Percentiles rank a stretch among this genome's conserved stretches.
Conservation (phyloP, 1,140 invertebrate species). For the Carposina sasakii region DNA sequence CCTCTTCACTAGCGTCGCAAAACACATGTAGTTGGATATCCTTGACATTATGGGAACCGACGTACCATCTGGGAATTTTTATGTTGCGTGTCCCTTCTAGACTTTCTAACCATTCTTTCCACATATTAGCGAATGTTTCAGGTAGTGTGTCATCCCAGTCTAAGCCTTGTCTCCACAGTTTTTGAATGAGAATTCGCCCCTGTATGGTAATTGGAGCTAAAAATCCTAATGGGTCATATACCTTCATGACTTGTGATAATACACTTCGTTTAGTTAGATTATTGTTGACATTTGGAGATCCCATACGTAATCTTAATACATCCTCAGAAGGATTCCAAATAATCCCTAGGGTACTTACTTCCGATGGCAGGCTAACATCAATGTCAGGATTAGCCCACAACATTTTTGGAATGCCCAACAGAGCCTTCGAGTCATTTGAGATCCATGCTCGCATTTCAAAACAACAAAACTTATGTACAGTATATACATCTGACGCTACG, state of each 20-base stretch:
- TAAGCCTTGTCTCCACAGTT: slow-evolving; percentile 24
- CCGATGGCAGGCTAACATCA: neutral
- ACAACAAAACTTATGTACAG: slow-evolving; percentile 20
- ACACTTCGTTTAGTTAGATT: slow-evolving; percentile 19
- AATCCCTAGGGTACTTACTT: slow-evolving; percentile 7
- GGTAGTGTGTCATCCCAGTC: slow-evolving; percentile 27
- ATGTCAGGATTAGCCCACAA: neutral
- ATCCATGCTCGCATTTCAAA: slow-evolving; percentile 28
- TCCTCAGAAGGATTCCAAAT: slow-evolving; percentile 7
- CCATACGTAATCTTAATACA: slow-evolving; percentile 1
- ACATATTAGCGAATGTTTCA: neutral
- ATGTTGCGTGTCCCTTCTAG: neutral
- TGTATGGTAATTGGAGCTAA: slow-evolving; percentile 27
- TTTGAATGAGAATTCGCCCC: slow-evolving; percentile 28
- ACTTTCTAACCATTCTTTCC: neutral
- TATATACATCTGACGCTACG: slow-evolving; percentile 20
- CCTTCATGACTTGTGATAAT: slow-evolving; percentile 17
- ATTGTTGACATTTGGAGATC: neutral
- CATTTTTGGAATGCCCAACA: neutral
- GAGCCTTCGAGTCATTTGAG: slow-evolving; percentile 5
- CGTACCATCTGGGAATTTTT: slow-evolving; percentile 8
- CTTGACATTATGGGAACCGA: no score
- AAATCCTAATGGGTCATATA: slow-evolving; percentile 39
- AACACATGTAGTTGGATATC: neutral
- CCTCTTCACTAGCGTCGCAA: neutral